Evolutionary conservation across 2,888 invertebrate genomes (phyloP).

Genomic region (Aphodius sticticus): DNA sequence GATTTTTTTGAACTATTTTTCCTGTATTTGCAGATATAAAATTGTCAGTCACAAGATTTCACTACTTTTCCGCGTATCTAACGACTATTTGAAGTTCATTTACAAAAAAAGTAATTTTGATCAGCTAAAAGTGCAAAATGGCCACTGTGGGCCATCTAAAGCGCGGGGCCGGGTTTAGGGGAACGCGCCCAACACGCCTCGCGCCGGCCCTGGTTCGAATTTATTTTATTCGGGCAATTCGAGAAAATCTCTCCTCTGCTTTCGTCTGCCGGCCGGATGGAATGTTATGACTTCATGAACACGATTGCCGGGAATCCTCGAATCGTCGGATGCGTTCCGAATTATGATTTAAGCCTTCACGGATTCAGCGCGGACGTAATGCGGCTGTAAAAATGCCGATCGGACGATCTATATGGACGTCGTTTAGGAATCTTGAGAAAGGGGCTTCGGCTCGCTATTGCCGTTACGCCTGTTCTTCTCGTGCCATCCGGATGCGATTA

Average conservation of each 20-base stretch:
- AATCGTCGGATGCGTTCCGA: conserved; percentile 17
- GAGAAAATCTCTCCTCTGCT: conserved; percentile 14
- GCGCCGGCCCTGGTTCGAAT: background rate
- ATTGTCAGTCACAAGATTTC: no score
- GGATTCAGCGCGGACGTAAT: conserved; percentile 22
- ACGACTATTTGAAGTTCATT: no score
- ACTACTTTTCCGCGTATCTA: no score
- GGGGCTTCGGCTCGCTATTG: background rate
- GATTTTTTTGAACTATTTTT: no score
- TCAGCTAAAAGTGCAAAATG: no score
- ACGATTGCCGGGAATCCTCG: conserved; percentile 27
- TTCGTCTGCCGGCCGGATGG: background rate
- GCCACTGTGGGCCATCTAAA: no score
- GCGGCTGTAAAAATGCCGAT: conserved; percentile 30
- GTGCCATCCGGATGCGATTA: background rate
- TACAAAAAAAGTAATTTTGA: no score
- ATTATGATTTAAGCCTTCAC: conserved; percentile 27
- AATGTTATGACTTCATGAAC: conserved; percentile 22
- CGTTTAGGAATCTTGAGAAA: conserved; percentile 10
- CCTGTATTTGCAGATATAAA: no score
- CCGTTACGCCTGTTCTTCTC: background rate
- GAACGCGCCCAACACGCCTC: background rate
- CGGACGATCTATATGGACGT: conserved; percentile 13
- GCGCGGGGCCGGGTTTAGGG: no score
- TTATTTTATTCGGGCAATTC: conserved; percentile 22